Percentiles rank a stretch among this genome's conserved stretches.
These are phyloP conservation scores for Perccottus glenii DNA, from an alignment of 2,113 vertebrate species.

Conservation along the genomic window DNA sequence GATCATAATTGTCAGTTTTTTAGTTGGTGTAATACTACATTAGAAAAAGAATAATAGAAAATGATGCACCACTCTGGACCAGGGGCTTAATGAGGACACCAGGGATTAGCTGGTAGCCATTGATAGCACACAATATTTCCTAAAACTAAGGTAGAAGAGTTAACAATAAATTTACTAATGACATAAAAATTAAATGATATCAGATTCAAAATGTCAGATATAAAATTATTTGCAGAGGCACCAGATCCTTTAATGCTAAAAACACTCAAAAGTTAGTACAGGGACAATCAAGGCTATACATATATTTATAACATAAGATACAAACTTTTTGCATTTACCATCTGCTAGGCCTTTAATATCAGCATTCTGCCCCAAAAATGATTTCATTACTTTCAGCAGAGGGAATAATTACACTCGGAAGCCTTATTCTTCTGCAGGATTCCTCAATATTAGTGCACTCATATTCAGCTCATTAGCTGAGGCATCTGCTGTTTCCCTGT, in stretches of 20 bases:
- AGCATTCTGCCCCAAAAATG: conserved; percentile 19
- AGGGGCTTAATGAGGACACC: no score
- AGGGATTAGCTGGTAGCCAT: no score
- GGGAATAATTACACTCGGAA: conserved; percentile 61
- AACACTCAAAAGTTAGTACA: conserved; percentile 20
- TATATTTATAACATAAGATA: conserved; percentile 32
- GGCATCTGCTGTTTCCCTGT: conserved; percentile 57
- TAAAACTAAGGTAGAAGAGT: no score
- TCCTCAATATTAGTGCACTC: conserved; percentile 42
- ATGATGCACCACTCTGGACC: no score
- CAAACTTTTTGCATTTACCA: conserved; percentile 35
- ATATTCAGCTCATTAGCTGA: conserved; percentile 59
- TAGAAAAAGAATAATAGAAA: no score
- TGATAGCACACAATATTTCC: no score
- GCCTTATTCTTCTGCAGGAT: conserved; percentile 37
- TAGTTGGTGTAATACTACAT: no score
- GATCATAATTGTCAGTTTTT: no score
- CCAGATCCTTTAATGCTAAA: background rate
- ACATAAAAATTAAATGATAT: no score
- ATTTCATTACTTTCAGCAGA: conserved; percentile 42
- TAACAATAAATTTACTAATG: no score
- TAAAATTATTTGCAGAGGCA: background rate
- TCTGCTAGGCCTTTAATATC: conserved; percentile 53
- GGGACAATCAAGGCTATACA: conserved; percentile 33
- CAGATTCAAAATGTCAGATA: background rate